These are phyloP conservation scores for Lagria hirta DNA, from an alignment of 2,888 invertebrate species.

Conservation along the genomic window DNA sequence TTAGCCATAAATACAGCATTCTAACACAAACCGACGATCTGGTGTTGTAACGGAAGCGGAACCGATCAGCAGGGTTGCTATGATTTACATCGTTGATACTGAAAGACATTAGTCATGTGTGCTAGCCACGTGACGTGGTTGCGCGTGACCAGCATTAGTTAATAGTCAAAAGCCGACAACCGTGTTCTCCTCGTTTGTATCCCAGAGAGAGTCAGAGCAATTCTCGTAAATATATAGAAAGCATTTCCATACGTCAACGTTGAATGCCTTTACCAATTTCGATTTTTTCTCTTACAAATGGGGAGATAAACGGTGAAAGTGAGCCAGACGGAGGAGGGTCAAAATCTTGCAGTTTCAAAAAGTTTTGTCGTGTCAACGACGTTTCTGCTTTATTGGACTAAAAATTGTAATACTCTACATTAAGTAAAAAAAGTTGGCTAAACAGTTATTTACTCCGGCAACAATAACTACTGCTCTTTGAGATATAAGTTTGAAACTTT, in stretches of 20 bases:
- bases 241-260: slow-evolving; percentile 19
- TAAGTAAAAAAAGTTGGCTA: no score
- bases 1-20: slow-evolving; percentile 19
- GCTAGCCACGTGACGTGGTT: slow-evolving; percentile 33
- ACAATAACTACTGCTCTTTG: no score
- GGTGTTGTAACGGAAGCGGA: slow-evolving; percentile 28
- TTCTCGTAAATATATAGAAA: slow-evolving; percentile 13
- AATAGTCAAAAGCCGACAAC: slow-evolving; percentile 2
- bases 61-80: slow-evolving; percentile 31
- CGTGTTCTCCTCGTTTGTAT: neutral
- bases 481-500: no score
- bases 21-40: slow-evolving; percentile 23
- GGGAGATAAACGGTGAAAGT: no score
- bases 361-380: no score
- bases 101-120: slow-evolving; percentile 38
- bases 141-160: slow-evolving; percentile 33
- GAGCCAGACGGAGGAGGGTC: no score
- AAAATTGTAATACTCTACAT: no score
- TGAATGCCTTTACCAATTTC: slow-evolving; percentile 9
- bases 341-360: no score
- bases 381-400: no score
- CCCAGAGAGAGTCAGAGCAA: slow-evolving; percentile 1
- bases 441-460: no score
- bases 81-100: slow-evolving; percentile 38
- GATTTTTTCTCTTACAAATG: no score